phyloP scores from a whole-genome alignment of 2,797 vertebrate genomes.

The Crocodylus rhombifer region DNA sequence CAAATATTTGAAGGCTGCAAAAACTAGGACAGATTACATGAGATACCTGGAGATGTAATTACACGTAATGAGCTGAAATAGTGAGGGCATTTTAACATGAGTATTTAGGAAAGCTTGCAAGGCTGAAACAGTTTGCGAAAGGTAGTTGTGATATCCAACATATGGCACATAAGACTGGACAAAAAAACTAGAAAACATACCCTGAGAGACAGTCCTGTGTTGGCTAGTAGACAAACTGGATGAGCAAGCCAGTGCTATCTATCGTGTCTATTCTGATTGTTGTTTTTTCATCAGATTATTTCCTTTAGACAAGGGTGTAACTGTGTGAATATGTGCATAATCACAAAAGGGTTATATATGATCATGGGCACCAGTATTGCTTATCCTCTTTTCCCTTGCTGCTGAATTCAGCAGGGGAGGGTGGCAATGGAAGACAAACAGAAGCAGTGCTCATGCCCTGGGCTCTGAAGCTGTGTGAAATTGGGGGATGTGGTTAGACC shows the following conservation, averaged over 20 bases:
- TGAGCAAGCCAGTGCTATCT: not conserved
- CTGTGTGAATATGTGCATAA: not conserved
- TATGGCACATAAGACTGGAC: not conserved
- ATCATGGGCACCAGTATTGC: not conserved
- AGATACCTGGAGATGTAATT: slow-evolving; percentile 32
- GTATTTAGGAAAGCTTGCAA: not conserved
- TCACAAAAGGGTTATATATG: not conserved
- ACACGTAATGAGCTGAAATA: slow-evolving; percentile 32
- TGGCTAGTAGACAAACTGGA: not conserved
- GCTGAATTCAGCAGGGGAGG: too few species aligned
- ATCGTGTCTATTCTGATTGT: not conserved
- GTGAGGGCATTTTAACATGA: not conserved
- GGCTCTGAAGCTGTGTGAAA: too few species aligned
- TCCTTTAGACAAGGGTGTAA: not conserved
- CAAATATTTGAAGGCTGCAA: slow-evolving; percentile 25
- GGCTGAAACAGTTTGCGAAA: not conserved
- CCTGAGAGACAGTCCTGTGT: not conserved
- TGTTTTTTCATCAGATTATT: not conserved
- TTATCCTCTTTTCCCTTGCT: too few species aligned
- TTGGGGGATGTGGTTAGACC: too few species aligned
- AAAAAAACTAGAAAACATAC: not conserved
- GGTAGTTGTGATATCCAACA: not conserved
- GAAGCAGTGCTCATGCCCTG: too few species aligned
- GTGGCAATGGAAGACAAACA: too few species aligned
- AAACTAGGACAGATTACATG: not conserved